Base-by-base conservation (phyloP, 2,888 invertebrate genomes). In the Morpho deidamia region DNA sequence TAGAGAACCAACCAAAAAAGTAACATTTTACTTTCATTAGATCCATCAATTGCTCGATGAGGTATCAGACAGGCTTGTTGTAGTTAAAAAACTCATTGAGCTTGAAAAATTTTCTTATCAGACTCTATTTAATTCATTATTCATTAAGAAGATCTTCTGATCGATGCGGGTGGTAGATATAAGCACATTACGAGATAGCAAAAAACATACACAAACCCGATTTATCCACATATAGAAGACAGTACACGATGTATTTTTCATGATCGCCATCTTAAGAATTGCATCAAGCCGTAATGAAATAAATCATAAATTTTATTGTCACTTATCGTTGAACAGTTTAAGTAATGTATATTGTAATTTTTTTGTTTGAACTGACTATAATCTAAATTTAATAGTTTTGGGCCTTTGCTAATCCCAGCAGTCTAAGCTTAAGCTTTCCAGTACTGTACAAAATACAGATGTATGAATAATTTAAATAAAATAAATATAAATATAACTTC, bases 141-240 rank as follows among this genome's bases (percentile, higher is more conserved):
- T 68, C 68, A 69, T 67, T 62, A 62, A 68, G 59, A 51, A 56
- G 58, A 61, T 23, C 23, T 23, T 23, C 23, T 23, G 58, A 62
- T 57, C 66, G 65, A 68, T 65, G 66, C 68, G 67, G 66, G 68
- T 65, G 69, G 69, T 63, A 63, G 59, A 65, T 64, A 62, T 64
- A 60, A 64, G 62, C 61, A 57, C 61, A 58, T 61, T 62, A 63
- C 60, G 56, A 56, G 54, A 50, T 56, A 57, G 61, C 65, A 68
- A 69, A 67, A 68, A 67, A 60, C 53, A 53, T 46, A 55, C 56
- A 44, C 50, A 53, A 55, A 49, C 52, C 56, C 55, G 61, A 65
- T 67, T 63, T 65, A 60, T 56, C 64, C 64, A 60, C 62, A 61
- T 62, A 68, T 61, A 64, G 61, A 61, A 50, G 54, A 62, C 55